These are phyloP conservation scores for Steinernema carpocapsae DNA, from an alignment of 2,888 invertebrate genomes.

Conservation along the genomic window DNA sequence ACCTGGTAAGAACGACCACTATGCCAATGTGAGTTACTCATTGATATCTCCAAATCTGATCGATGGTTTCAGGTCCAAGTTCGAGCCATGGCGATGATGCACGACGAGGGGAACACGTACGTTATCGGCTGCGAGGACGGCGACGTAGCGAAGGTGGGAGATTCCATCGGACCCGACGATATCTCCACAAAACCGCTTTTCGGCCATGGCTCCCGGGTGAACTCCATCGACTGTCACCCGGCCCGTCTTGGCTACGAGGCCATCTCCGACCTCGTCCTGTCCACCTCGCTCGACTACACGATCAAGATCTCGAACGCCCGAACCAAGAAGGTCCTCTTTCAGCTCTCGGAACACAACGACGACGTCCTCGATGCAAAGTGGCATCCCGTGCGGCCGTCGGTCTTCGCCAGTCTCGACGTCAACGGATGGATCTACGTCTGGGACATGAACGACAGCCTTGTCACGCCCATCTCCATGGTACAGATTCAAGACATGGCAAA, in stretches of 20 bases:
- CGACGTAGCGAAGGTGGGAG: background rate
- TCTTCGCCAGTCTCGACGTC: conserved; percentile 5
- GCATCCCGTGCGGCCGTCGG: conserved; percentile 6
- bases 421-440: conserved; percentile 19
- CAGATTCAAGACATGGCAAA: background rate
- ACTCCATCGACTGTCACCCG: background rate
- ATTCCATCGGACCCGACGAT: background rate
- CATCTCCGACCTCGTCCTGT: background rate
- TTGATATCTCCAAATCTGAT: no score
- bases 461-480: background rate
- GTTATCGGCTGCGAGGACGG: background rate
- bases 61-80: background rate
- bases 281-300: background rate
- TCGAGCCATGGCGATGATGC: background rate
- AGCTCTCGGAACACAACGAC: background rate
- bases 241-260: background rate
- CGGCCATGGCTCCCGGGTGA: background rate
- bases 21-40: background rate
- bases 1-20: background rate
- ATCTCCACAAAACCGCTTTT: background rate
- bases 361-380: background rate
- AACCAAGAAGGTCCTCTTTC: background rate
- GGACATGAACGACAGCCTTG: background rate
- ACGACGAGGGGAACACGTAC: background rate
- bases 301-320: background rate